Conservation (phyloP, 2,797 vertebrate genomes). For the Poecilia picta region DNA sequence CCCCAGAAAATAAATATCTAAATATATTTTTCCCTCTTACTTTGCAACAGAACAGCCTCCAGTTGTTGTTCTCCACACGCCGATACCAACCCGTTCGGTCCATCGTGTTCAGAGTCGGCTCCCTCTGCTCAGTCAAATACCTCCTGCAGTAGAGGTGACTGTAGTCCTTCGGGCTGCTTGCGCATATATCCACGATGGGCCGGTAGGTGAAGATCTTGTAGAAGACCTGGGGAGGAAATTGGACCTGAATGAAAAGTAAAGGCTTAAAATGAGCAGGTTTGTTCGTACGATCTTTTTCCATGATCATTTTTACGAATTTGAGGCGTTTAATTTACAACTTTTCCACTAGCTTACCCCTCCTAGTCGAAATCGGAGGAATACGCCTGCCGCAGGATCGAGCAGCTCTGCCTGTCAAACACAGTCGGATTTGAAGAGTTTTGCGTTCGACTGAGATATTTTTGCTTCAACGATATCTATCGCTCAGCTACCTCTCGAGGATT, state of each 20-base stretch:
- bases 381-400: constrained; percentile 80
- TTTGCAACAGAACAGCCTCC: constrained; percentile 79
- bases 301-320: not conserved
- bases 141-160: not conserved
- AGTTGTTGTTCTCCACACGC: constrained; percentile 86
- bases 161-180: constrained; percentile 81
- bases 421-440: constrained; percentile 4
- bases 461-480: not conserved
- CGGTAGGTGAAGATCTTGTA: constrained; percentile 88
- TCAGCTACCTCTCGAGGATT: constrained; percentile 78
- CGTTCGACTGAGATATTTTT: not conserved
- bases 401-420: constrained; percentile 72
- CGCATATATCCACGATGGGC: constrained; percentile 83
- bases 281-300: not conserved
- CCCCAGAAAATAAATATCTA: not conserved
- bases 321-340: constrained; percentile 17
- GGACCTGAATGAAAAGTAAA: constrained; percentile 59
- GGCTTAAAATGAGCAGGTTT: not conserved
- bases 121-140: constrained; percentile 21
- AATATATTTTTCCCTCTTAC: constrained; percentile 36
- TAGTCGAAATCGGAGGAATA: constrained; percentile 81
- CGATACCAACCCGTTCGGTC: constrained; percentile 79
- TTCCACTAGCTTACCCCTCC: constrained; percentile 70
- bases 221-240: constrained; percentile 85
- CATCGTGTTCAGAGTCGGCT: constrained; percentile 6